These are phyloP conservation scores for Cynoglossus semilaevis DNA, from an alignment of 2,113 vertebrate species.

Conservation along the genomic window DNA sequence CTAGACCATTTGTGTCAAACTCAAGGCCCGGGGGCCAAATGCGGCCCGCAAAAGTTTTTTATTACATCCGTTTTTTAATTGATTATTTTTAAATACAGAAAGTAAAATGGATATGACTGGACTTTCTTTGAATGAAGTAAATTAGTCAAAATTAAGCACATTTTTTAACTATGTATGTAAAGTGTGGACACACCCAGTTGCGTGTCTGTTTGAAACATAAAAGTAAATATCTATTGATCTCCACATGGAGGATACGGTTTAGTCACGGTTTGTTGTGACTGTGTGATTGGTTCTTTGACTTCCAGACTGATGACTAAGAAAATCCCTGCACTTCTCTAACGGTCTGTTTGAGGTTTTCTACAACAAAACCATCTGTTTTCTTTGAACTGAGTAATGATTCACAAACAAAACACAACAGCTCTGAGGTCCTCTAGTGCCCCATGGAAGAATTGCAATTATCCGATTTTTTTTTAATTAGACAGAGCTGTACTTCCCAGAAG, in stretches of 20 bases:
- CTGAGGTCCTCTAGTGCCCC: conserved; percentile 45
- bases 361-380: conserved; percentile 25
- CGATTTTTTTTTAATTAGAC: neutral
- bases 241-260: conserved; percentile 26
- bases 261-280: neutral
- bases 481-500: too few species aligned
- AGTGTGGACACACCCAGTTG: too few species aligned
- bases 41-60: too few species aligned
- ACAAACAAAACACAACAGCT: conserved; percentile 15
- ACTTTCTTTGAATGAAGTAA: too few species aligned
- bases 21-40: too few species aligned
- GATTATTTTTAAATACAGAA: too few species aligned
- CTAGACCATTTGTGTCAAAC: too few species aligned
- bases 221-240: neutral
- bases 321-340: conserved; percentile 9
- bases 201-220: conserved; percentile 1
- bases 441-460: neutral
- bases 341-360: conserved; percentile 6
- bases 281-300: conserved; percentile 21
- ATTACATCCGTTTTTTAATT: too few species aligned
- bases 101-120: too few species aligned
- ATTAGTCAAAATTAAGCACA: too few species aligned
- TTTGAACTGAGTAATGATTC: neutral
- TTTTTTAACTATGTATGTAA: too few species aligned
- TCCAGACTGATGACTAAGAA: conserved; percentile 51